phyloP scores from a whole-genome alignment of 1,140 invertebrate genomes.

The Ctenoplectra terminalis region DNA sequence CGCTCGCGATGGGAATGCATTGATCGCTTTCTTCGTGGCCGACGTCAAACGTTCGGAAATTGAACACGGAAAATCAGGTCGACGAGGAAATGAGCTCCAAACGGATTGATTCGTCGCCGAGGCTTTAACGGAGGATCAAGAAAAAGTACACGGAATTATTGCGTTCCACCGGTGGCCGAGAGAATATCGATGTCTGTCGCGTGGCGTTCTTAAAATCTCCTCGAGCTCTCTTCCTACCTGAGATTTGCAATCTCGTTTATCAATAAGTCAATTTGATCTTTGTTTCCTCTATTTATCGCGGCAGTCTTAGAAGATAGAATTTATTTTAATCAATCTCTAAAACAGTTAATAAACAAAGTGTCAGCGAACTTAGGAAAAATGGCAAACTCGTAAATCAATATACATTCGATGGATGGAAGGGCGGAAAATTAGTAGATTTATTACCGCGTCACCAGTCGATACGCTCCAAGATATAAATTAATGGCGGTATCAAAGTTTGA shows the following conservation, averaged over 20 bases:
- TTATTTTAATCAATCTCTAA: too few relatives aligned
- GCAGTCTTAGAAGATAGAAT: too few relatives aligned
- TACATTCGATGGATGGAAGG: background rate
- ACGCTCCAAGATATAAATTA: constrained; percentile 20
- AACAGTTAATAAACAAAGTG: too few relatives aligned
- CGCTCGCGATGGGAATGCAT: background rate
- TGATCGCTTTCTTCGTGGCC: background rate
- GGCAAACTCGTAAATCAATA: constrained; percentile 35
- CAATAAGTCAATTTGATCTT: constrained; percentile 26
- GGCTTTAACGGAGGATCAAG: background rate
- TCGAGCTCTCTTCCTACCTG: background rate
- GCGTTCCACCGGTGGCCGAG: background rate
- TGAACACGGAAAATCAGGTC: background rate
- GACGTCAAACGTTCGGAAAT: constrained; percentile 25
- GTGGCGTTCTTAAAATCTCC: background rate
- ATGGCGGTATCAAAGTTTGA: background rate
- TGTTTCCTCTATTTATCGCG: background rate
- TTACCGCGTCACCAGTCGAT: background rate
- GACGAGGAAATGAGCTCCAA: constrained; percentile 2
- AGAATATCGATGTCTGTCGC: constrained; percentile 25
- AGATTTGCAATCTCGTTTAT: background rate
- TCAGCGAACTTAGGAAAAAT: too few relatives aligned
- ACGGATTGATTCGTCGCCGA: background rate
- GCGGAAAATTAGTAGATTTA: constrained; percentile 5
- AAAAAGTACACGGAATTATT: constrained; percentile 35